Evolutionary conservation across 2,888 invertebrate genomes (phyloP), one percentile per base, ranked within the genome.

Genomic region (Melikaiella ostensackeni): DNA sequence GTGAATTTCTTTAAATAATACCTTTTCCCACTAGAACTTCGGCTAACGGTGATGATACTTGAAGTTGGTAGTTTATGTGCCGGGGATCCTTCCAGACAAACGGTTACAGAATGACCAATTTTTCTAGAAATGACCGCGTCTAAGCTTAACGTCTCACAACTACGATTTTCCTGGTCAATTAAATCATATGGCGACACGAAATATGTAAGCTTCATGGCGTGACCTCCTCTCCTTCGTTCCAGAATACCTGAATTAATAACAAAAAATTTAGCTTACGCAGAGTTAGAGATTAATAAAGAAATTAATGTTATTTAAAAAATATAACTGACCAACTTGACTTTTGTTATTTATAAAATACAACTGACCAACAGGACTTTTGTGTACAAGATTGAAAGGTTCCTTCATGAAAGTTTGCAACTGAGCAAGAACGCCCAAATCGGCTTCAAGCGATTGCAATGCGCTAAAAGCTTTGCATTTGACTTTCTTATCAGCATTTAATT

Each of bases 151-250:
- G 96, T 94, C 86, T 96, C 94, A 61, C 96, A 93, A 8, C 95
- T 94, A 85, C 95, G 95, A 77, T 93, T 93, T 80, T 96, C 96
- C 85, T 95, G 93, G 89, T 97, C 96, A 85, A 98, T 93, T 73
- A 98, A 93, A 90, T 98, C 98, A 89, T 98, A 98, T 0, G 98
- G 98, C 0, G 97, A 97, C 6, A 98, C 96, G 91, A 98, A 98
- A 91, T 98, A 99, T 0, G 97, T 98, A 38, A 99, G 92, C 87
- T 96, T 96, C 97, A 98, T 97, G 0, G 98, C 97, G 89, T 98
- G 97, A 78, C 97, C 91, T 24, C 91, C 91, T 87, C 86, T 90
- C 74, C 91, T 86, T 83, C 89, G 86, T 78, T 91, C 91, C 33
- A 91, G 82, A 78, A 91, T 90, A 61, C 91, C 96, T 96, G 91